Base-by-base conservation (phyloP, 2,113 vertebrate species). In the Megaceryle maxima region DNA sequence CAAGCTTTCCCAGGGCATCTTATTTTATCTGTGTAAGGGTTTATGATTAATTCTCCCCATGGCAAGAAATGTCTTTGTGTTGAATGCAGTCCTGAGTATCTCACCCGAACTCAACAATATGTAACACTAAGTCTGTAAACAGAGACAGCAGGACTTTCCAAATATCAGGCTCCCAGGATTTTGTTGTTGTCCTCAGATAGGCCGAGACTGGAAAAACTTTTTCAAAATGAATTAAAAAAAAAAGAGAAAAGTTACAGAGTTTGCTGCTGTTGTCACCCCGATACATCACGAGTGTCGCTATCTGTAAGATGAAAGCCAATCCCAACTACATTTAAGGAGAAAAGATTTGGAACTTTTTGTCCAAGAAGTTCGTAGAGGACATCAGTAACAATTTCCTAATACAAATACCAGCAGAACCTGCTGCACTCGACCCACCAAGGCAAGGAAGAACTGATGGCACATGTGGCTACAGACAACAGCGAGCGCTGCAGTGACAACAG, bases 121-220 rank as follows among this genome's bases (percentile, higher is more conserved):
- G 9, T 68, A 87, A 64, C 9, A 78, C 7, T 13, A 91, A 80
- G 26, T 43, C 48, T 95, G 83, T 89, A 91, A 94, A 96, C 73
- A 94, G 53, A 96, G 46, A 78, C 60, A 87, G 83, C 33, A 94
- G 76, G 64, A 81, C 70, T 88, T 93, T 59, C 69, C 41, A 93
- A 94, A 90, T 74, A 95, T 31, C 64, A 75, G n/a, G 46, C 50
- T 68, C 33, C 24, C 25, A 56, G 56, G 60, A 94, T 81, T 75
- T 74, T 92, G 11, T 48, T 88, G 15, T 57, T 92, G 72, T 70
- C 43, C 39, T 84, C 14, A 92, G 41, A 59, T 33, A 83, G n/a
- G 59, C 16, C 44, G 89, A 87, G 44, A 84, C 18, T 55, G 15
- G 37, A 84, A 91, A 55, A 10, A 83, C 6, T 86, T 90, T 86